These are phyloP conservation scores for Trissolcus japonicus DNA, from an alignment of 2,888 invertebrate species.

Conservation along the genomic window DNA sequence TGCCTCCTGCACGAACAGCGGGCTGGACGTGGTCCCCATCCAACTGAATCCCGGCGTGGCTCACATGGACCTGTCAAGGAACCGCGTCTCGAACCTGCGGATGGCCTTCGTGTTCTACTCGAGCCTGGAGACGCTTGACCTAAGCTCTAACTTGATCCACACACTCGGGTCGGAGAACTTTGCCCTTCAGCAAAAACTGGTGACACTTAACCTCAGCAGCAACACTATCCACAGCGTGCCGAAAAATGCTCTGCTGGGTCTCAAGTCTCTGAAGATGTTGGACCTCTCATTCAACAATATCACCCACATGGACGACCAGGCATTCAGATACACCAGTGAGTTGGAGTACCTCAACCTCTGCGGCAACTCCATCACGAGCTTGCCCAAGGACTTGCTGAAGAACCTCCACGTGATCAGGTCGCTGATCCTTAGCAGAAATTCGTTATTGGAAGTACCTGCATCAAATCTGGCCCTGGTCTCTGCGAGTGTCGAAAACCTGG, in stretches of 20 bases:
- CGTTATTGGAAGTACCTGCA: conserved; percentile 86
- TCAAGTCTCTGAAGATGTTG: conserved; percentile 82
- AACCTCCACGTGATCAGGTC: conserved; percentile 83
- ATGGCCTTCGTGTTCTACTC: conserved; percentile 89
- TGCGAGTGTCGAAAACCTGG: conserved; percentile 83
- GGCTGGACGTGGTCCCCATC: conserved; percentile 90
- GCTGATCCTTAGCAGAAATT: conserved; percentile 87
- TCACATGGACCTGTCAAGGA: conserved; percentile 89
- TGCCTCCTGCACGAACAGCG: conserved; percentile 86
- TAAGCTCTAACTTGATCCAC: conserved; percentile 88
- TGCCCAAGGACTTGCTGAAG: conserved; percentile 84
- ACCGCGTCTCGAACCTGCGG: conserved; percentile 87
- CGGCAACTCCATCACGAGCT: conserved; percentile 85
- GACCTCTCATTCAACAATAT: conserved; percentile 89
- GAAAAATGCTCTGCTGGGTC: conserved; percentile 86
- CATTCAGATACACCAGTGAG: conserved; percentile 87
- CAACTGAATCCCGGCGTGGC: conserved; percentile 92
- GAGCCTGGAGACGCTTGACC: conserved; percentile 86
- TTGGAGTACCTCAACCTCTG: conserved; percentile 86
- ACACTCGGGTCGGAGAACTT: conserved; percentile 90
- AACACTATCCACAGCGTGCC: conserved; percentile 85
- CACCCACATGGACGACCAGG: conserved; percentile 83
- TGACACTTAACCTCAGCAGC: conserved; percentile 85
- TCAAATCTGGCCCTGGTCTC: conserved; percentile 81
- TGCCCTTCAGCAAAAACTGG: conserved; percentile 85